These are phyloP conservation scores for Pipistrellus pipistrellus DNA, from an alignment of 2,797 vertebrate species.

Conservation along the genomic window DNA sequence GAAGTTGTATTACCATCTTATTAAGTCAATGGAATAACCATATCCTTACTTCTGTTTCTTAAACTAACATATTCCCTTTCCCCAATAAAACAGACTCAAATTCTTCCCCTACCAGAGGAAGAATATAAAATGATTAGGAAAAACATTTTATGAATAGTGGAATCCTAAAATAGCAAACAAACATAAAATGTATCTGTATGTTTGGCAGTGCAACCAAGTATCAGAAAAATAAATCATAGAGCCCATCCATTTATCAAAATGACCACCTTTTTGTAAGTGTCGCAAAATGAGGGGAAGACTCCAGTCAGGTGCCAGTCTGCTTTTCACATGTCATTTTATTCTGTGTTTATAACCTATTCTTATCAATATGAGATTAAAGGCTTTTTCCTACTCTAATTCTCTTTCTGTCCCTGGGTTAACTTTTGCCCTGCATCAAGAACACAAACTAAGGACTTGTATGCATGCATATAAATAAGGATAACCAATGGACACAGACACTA, in stretches of 20 bases:
- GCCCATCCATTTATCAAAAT: not conserved
- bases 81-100: conserved; percentile 9
- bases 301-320: not conserved
- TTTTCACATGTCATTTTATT: not conserved
- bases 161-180: conserved; percentile 57
- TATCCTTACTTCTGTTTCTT: conserved; percentile 29
- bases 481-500: too few relatives aligned
- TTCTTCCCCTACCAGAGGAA: not conserved
- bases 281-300: not conserved
- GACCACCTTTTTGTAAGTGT: not conserved
- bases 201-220: not conserved
- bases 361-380: not conserved
- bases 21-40: not conserved
- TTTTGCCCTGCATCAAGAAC: not conserved
- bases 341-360: not conserved
- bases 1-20: not conserved
- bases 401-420: not conserved
- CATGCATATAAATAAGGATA: too few relatives aligned
- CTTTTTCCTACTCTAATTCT: conserved; percentile 29
- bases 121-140: conserved; percentile 37
- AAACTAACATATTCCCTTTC: conserved; percentile 14
- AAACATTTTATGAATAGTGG: not conserved
- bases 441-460: not conserved
- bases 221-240: conserved; percentile 5
- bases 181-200: not conserved